Base-by-base conservation (phyloP, 2,113 vertebrate genomes). In the Microcebus tavaratra region DNA sequence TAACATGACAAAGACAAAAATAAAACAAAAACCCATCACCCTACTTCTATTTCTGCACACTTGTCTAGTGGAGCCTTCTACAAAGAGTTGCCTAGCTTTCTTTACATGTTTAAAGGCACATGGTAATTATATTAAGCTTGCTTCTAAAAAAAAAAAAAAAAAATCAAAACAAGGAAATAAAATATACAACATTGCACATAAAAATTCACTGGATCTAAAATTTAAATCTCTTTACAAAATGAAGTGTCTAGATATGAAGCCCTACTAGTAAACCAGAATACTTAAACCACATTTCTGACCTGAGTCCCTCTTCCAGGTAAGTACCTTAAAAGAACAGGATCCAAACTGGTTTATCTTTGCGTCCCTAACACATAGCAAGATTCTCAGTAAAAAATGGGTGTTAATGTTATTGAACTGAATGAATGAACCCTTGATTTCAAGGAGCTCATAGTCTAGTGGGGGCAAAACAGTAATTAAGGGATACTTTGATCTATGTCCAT, bases 181-280 rank as follows among this genome's bases (percentile, higher is more conserved):
- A 75, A 73, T 70, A n/a, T 34, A 80, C 9, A 94, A 73, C 20
- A 61, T 53, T 78, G 61, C 39, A 53, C 61, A 86, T 45, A 76
- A 92, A 88, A 90, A 88, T 88, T 59, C 23, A 94, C 5, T 82
- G 3, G 20, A 78, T 72, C 55, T 90, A 34, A 70, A 91, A 97
- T 93, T 67, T 67, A 70, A 61, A n/a, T 65, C 11, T 70, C 8
- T 79, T 94, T 79, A 20, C 29, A 90, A 92, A 95, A 94, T 29
- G n/a, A 55, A 39, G 29, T 27, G 17, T 31, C 45, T 45, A 34
- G 61, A 68, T 34, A 10, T 21, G 11, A 59, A 95, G 42, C 11
- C 29, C 13, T 8, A 67, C 34, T 39, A 67, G 48, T 48, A 45
- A 86, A 65, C 48, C 20, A 29, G 7, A 80, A 8, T 29, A 57